Evolutionary conservation across 2,113 vertebrate species (phyloP).

Genomic region (Lampris megalopsis): DNA sequence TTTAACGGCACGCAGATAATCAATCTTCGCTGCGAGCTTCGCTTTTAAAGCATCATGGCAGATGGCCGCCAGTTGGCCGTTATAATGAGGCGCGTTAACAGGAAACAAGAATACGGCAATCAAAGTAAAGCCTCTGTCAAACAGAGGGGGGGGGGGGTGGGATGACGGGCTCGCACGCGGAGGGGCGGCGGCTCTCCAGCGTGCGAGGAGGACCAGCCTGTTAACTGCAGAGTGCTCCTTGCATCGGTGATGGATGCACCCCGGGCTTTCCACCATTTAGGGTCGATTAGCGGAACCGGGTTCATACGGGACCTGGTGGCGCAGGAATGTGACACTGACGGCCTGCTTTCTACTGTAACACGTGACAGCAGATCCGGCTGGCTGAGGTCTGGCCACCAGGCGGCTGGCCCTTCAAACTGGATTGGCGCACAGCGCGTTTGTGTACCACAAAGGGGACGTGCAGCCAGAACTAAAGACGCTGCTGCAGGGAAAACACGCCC

Average conservation of each 20-base stretch:
- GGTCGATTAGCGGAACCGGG: conserved; percentile 69
- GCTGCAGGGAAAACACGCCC: conserved; percentile 15
- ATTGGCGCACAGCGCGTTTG: conserved; percentile 57
- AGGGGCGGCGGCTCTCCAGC: conserved; percentile 62
- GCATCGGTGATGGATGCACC: conserved; percentile 79
- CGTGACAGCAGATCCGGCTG: conserved; percentile 78
- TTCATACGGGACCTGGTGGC: conserved; percentile 45
- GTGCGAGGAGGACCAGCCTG: conserved; percentile 69
- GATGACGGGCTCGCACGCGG: conserved; percentile 46
- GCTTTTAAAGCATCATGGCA: conserved; percentile 56
- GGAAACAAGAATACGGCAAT: conserved; percentile 56
- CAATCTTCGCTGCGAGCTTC: conserved; percentile 49
- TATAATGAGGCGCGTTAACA: conserved; percentile 35
- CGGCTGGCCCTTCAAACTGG: conserved; percentile 51
- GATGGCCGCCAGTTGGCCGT: conserved; percentile 55
- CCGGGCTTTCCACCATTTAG: conserved; percentile 72
- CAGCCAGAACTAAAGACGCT: conserved; percentile 41
- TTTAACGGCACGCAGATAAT: conserved; percentile 51
- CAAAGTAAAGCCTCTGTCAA: conserved; percentile 44
- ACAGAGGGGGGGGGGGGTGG: conserved; percentile 29
- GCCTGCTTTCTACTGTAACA: conserved; percentile 77
- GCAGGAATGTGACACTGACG: conserved; percentile 71
- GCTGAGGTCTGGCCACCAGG: conserved; percentile 69
- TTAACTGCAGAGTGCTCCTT: conserved; percentile 73
- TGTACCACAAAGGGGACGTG: conserved; percentile 6